Conservation (phyloP, 1,140 invertebrate species). For the Nixonia krombeini region DNA sequence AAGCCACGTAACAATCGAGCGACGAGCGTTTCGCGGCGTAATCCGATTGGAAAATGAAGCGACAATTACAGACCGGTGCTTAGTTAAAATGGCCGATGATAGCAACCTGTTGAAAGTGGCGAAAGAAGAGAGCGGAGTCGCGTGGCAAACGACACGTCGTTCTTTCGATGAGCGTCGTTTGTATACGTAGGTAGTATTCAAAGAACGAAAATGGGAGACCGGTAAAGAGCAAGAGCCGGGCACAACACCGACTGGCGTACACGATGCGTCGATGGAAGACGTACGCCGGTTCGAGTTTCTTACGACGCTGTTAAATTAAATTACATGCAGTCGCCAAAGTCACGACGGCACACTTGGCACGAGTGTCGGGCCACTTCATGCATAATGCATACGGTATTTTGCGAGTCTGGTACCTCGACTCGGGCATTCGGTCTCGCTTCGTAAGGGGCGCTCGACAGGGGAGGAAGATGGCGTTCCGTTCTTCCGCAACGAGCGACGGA, state of each 20-base stretch:
- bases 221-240: not conserved
- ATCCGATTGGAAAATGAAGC: no score
- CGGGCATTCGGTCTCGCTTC: constrained; percentile 23
- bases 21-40: no score
- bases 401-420: constrained; percentile 51
- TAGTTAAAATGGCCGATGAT: no score
- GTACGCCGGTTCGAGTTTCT: constrained; percentile 52
- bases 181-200: not conserved
- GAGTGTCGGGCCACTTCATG: constrained; percentile 57
- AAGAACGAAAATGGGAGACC: not conserved
- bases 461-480: not conserved
- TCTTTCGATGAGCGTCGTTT: no score
- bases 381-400: constrained; percentile 69
- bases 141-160: not conserved
- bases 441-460: no score
- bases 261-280: constrained; percentile 32
- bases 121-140: not conserved
- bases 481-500: constrained; percentile 14
- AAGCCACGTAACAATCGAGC: no score
- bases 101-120: not conserved
- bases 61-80: no score
- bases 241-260: constrained; percentile 5
- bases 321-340: constrained; percentile 67
- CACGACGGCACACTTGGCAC: constrained; percentile 67
- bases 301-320: constrained; percentile 68